These are phyloP conservation scores for Cygnus atratus DNA, from an alignment of 2,113 vertebrate species.

Conservation along the genomic window DNA sequence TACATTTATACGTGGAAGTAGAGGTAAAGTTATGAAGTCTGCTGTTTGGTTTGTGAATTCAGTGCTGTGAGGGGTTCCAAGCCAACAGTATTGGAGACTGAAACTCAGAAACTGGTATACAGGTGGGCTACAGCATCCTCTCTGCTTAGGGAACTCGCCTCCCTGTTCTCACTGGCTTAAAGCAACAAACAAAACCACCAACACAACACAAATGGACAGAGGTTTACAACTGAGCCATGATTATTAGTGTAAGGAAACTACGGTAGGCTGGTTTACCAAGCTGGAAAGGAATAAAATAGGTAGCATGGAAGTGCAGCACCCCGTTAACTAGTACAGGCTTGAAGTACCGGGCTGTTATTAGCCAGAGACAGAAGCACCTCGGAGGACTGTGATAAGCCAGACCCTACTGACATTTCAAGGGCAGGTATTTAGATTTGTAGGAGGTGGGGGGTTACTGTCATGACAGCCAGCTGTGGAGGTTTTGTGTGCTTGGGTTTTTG, in stretches of 20 bases:
- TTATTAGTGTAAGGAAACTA: not conserved
- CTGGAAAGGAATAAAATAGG: not conserved
- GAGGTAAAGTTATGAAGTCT: not conserved
- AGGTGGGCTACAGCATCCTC: not conserved
- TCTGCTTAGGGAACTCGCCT: not conserved
- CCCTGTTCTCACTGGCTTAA: rapidly evolving
- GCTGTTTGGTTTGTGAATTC: not conserved
- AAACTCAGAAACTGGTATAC: not conserved
- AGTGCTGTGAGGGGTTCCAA: not conserved
- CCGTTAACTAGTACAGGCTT: not conserved
- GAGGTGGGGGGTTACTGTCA: not conserved
- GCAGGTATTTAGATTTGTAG: not conserved
- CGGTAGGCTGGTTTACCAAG: not conserved
- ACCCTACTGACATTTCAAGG: not conserved
- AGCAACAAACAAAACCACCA: not conserved
- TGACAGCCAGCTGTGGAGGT: not conserved
- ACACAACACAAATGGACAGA: not conserved
- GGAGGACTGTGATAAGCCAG: not conserved
- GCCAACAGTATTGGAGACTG: not conserved
- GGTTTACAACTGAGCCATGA: not conserved
- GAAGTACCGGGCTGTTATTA: not conserved
- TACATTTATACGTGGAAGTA: not conserved
- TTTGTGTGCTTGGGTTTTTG: not conserved
- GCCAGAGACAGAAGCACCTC: not conserved
- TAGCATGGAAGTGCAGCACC: not conserved